phyloP scores from a whole-genome alignment of 2,888 invertebrate species.

The Torymus texanus region DNA sequence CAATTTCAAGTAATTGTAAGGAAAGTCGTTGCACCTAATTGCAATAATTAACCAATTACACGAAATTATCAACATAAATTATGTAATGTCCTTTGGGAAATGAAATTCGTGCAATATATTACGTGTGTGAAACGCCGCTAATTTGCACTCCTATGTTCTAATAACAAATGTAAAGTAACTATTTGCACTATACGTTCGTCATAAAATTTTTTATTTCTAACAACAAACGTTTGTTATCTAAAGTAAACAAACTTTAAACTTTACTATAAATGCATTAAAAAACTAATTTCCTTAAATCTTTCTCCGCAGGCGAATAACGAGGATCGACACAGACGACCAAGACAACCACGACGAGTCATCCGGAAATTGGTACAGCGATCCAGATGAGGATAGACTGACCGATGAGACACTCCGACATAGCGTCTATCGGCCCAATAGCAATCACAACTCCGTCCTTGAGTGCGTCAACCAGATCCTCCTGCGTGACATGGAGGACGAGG shows the following conservation, averaged over 20 bases:
- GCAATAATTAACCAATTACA: not conserved
- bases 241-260: not conserved
- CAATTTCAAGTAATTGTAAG: too few relatives aligned
- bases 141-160: too few relatives aligned
- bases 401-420: slow-evolving; percentile 75
- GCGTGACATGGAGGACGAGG: slow-evolving; percentile 81
- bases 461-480: slow-evolving; percentile 90
- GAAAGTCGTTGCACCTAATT: too few relatives aligned
- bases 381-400: slow-evolving; percentile 83
- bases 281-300: not conserved
- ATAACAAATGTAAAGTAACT: too few relatives aligned
- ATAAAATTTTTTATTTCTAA: too few relatives aligned
- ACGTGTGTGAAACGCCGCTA: too few relatives aligned
- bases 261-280: not conserved
- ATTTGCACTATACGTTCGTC: too few relatives aligned
- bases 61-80: slow-evolving; percentile 1
- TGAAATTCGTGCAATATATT: not conserved
- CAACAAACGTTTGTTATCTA: not conserved
- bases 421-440: slow-evolving; percentile 77
- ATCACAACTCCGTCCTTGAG: slow-evolving; percentile 89
- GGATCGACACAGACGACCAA: slow-evolving; percentile 64
- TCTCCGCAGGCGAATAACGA: slow-evolving; percentile 59
- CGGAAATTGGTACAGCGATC: slow-evolving; percentile 90
- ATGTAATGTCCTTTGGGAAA: not conserved
- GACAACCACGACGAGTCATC: slow-evolving; percentile 76